Percentiles rank a stretch among this genome's conserved stretches.
Conservation (phyloP, 2,113 vertebrate genomes). For the Cyanoliseus patagonus region DNA sequence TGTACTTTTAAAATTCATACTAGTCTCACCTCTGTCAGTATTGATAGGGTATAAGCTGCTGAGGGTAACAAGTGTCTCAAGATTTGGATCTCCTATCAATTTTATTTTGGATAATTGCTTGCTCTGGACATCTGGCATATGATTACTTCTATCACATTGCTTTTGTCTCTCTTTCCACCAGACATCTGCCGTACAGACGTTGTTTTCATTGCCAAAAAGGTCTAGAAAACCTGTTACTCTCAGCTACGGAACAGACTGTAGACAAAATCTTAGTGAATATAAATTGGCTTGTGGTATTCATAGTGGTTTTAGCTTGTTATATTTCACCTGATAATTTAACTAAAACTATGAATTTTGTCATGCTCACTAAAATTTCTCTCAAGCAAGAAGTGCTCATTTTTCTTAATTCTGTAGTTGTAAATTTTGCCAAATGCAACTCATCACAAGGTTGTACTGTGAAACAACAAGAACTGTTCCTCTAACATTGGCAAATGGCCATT, state of each 20-base stretch:
- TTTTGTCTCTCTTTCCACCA: constrained; percentile 35
- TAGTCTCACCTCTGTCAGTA: neutral
- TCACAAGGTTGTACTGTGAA: neutral
- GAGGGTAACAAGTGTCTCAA: neutral
- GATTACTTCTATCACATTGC: neutral
- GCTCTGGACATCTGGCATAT: constrained; percentile 28
- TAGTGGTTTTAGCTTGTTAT: neutral
- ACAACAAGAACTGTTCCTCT: neutral
- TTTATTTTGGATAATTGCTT: constrained; percentile 28
- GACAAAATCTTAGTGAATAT: neutral
- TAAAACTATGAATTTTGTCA: neutral
- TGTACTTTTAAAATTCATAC: neutral
- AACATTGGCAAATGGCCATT: neutral
- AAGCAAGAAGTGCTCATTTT: neutral
- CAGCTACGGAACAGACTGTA: neutral
- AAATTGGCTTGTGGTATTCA: neutral
- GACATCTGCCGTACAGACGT: constrained; percentile 28
- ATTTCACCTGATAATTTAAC: neutral
- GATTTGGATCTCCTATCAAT: neutral
- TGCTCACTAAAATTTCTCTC: neutral
- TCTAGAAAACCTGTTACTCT: constrained; percentile 1
- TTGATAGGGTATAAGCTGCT: neutral
- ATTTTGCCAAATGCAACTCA: neutral
- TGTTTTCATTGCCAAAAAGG: constrained; percentile 12
- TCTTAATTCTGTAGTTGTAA: neutral